These are phyloP conservation scores for Clinocottus analis DNA, from an alignment of 2,113 vertebrate genomes.

Conservation along the genomic window DNA sequence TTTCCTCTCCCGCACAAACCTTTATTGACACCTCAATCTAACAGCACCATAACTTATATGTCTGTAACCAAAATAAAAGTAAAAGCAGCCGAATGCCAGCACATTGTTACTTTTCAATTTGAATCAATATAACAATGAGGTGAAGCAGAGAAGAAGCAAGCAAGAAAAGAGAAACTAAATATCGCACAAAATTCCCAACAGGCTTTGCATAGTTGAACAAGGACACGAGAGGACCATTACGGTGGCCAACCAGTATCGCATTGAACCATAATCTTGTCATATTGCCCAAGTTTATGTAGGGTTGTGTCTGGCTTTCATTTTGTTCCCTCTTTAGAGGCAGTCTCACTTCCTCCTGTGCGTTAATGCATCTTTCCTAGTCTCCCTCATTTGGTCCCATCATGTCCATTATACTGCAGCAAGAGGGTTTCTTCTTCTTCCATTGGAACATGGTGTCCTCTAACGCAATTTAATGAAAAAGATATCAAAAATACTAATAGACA, in stretches of 20 bases:
- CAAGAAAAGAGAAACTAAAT: background rate
- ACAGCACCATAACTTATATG: background rate
- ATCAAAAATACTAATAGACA: conserved; percentile 29
- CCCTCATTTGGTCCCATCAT: background rate
- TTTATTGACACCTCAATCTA: background rate
- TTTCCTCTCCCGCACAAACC: background rate
- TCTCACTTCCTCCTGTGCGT: conserved; percentile 13
- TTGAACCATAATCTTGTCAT: background rate
- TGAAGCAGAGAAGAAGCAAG: background rate
- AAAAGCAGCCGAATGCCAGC: background rate
- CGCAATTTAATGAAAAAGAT: conserved; percentile 21
- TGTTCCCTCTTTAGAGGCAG: background rate
- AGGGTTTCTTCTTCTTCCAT: conserved; percentile 16
- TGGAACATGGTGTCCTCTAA: background rate
- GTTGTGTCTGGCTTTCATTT: conserved; percentile 9
- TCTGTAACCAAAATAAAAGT: background rate
- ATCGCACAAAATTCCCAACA: background rate
- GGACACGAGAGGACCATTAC: background rate
- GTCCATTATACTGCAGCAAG: conserved; percentile 5
- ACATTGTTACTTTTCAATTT: background rate
- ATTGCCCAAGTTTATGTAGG: background rate
- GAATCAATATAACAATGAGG: background rate
- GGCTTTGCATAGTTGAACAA: background rate
- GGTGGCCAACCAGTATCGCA: background rate
- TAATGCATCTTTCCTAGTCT: conserved; percentile 19